These are phyloP conservation scores for Silurus meridionalis DNA, from an alignment of 2,113 vertebrate species.

Conservation along the genomic window DNA sequence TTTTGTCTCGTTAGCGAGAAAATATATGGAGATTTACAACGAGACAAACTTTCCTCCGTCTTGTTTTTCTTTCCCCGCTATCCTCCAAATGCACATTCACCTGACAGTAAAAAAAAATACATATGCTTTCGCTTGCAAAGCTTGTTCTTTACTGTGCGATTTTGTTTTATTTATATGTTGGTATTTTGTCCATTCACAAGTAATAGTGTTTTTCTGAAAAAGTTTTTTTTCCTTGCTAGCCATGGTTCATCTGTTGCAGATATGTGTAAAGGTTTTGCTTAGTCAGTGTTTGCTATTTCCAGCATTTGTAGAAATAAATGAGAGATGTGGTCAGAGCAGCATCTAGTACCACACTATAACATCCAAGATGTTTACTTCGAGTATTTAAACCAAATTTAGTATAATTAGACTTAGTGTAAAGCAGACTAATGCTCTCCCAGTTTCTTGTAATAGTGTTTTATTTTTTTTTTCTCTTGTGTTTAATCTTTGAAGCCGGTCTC, in stretches of 20 bases:
- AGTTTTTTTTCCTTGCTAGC: neutral
- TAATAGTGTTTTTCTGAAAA: neutral
- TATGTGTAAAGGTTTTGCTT: neutral
- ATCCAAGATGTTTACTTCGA: neutral
- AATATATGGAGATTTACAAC: neutral
- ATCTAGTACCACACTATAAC: neutral
- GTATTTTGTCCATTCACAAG: neutral
- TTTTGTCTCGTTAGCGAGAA: neutral
- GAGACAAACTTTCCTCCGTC: neutral
- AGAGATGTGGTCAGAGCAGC: neutral
- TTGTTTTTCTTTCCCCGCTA: neutral
- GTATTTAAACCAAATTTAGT: neutral
- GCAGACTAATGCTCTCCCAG: neutral
- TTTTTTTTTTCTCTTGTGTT: neutral
- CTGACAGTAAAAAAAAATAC: no score
- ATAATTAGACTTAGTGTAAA: neutral
- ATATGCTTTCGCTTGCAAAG: no score
- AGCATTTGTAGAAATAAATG: neutral
- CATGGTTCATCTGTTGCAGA: neutral
- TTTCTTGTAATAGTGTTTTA: neutral
- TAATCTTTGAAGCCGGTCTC: neutral
- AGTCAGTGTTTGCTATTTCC: neutral
- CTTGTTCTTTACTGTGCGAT: neutral
- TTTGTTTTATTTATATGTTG: neutral
- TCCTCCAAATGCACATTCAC: no score